Percentiles rank a stretch among this genome's conserved stretches.
phyloP scores from a whole-genome alignment of 2,888 invertebrate genomes.

The Agapetus fuscipes region DNA sequence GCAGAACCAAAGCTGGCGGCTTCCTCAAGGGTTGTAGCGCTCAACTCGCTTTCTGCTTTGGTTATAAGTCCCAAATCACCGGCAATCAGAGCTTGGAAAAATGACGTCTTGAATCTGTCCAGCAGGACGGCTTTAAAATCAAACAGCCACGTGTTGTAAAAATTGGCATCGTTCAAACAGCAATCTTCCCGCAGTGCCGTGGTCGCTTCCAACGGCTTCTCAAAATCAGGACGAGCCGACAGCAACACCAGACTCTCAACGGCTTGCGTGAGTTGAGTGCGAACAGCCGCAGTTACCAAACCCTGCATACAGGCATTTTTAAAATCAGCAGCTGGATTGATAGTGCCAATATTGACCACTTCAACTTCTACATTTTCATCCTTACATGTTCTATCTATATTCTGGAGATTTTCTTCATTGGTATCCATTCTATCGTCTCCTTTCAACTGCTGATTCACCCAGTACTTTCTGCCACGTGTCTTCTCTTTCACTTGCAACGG shows the following conservation, averaged over 20 bases:
- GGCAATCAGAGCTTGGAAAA: neutral
- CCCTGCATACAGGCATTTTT: too few species aligned
- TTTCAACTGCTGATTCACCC: neutral
- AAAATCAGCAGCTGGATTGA: too few species aligned
- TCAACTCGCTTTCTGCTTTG: neutral
- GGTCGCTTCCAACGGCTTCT: neutral
- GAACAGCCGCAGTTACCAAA: too few species aligned
- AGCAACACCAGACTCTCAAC: neutral
- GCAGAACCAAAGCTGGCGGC: too few species aligned
- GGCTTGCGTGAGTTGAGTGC: too few species aligned
- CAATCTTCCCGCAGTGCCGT: neutral
- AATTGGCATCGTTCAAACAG: neutral
- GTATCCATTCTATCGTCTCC: neutral
- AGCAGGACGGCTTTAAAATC: neutral
- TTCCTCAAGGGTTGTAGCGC: neutral
- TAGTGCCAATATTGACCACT: too few species aligned
- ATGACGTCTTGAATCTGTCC: neutral
- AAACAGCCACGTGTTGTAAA: neutral
- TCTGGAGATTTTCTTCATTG: too few species aligned
- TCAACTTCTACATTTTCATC: too few species aligned
- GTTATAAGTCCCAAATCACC: neutral
- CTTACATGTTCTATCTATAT: too few species aligned
- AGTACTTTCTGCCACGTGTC: neutral
- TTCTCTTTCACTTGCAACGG: neutral
- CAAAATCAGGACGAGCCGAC: neutral